A percentile compares a stretch with the other conserved stretches of the same genome.
Evolutionary conservation across 2,113 vertebrate genomes (phyloP).

Genomic region (Catharus minimus): DNA sequence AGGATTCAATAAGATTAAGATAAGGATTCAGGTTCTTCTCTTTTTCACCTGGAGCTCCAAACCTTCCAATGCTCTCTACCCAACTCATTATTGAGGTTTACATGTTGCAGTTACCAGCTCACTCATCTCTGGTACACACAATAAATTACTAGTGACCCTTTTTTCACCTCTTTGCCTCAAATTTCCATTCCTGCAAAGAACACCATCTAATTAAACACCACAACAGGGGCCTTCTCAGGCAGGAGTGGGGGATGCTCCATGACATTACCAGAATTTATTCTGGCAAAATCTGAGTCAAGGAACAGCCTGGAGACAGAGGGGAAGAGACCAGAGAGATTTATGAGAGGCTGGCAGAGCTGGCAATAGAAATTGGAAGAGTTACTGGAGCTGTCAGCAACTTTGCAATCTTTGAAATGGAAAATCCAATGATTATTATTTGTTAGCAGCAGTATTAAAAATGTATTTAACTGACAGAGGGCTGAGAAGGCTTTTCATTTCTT

Average conservation of each 20-base stretch:
- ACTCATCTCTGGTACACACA: neutral
- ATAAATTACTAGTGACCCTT: slow-evolving; percentile 23
- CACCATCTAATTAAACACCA: slow-evolving; percentile 19
- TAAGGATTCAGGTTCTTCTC: neutral
- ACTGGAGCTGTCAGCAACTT: neutral
- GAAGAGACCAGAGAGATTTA: neutral
- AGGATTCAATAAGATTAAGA: neutral
- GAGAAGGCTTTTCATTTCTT: neutral
- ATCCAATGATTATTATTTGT: slow-evolving; percentile 30
- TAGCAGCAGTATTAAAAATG: slow-evolving; percentile 1
- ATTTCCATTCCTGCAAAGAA: neutral
- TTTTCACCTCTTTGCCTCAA: slow-evolving; percentile 15
- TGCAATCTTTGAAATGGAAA: neutral
- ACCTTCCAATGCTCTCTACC: neutral
- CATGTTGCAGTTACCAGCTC: neutral
- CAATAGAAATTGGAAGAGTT: neutral
- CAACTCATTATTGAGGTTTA: slow-evolving; percentile 10
- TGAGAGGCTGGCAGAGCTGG: neutral
- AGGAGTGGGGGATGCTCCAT: neutral
- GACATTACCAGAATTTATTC: slow-evolving; percentile 5
- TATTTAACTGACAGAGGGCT: neutral
- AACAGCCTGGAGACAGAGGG: neutral
- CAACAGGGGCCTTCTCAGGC: neutral
- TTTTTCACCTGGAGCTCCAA: neutral
- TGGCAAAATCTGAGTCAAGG: neutral